Evolutionary conservation across 2,113 vertebrate species (phyloP).

Genomic region (Pagrus major): DNA sequence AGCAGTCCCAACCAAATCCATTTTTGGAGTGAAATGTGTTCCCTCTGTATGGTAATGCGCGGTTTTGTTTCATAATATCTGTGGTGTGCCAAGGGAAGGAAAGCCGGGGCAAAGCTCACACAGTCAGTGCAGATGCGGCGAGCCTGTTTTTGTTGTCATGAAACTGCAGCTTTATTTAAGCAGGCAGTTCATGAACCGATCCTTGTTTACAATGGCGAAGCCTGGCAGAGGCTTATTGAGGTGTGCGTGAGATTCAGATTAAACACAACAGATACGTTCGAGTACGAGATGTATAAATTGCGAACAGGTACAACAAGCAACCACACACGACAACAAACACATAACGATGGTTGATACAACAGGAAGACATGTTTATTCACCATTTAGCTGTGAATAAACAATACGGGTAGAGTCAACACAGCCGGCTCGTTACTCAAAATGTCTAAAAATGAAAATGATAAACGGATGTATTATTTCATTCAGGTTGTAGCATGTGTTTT

Average conservation of each 20-base stretch:
- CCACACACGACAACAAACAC: conserved; percentile 20
- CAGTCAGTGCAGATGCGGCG: conserved; percentile 16
- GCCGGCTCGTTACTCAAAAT: neutral
- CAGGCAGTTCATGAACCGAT: conserved; percentile 38
- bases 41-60: conserved; percentile 32
- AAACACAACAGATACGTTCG: conserved; percentile 36
- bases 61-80: conserved; percentile 58
- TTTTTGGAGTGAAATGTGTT: conserved; percentile 52
- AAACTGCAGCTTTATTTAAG: conserved; percentile 42
- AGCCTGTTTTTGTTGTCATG: conserved; percentile 41
- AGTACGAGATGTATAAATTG: conserved; percentile 19
- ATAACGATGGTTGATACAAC: neutral
- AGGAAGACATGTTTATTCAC: neutral
- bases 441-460: neutral
- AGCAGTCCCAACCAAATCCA: conserved; percentile 50
- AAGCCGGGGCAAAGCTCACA: conserved; percentile 37
- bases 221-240: conserved; percentile 13
- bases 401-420: neutral
- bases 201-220: conserved; percentile 35
- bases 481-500: neutral
- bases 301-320: conserved; percentile 35
- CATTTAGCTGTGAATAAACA: conserved; percentile 13
- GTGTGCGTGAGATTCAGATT: conserved; percentile 46
- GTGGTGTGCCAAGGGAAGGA: conserved; percentile 33
- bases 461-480: neutral